phyloP scores from a whole-genome alignment of 2,797 vertebrate species.

The Catostomus latipinnis region DNA sequence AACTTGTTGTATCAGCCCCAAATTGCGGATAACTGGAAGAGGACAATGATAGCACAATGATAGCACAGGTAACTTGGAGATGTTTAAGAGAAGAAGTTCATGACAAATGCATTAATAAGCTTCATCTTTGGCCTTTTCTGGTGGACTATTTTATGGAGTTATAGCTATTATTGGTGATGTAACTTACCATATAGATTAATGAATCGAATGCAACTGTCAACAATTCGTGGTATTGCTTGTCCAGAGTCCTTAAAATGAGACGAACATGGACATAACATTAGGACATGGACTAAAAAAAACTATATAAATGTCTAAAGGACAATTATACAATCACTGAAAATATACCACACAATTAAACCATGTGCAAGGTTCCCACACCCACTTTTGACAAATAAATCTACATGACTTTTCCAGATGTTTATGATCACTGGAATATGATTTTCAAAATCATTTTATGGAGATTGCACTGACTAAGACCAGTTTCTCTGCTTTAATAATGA shows the following conservation, averaged over 20 bases:
- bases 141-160: neutral
- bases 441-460: too few relatives aligned
- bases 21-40: neutral
- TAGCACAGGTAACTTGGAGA: neutral
- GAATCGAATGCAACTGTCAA: conserved; percentile 97
- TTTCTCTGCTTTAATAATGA: too few relatives aligned
- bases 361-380: too few relatives aligned
- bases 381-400: too few relatives aligned
- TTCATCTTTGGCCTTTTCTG: neutral
- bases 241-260: conserved; percentile 86
- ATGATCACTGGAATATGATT: too few relatives aligned
- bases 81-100: conserved; percentile 14
- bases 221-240: conserved; percentile 93
- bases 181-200: conserved; percentile 96
- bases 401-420: too few relatives aligned
- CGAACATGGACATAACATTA: neutral
- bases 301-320: neutral
- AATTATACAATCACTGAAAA: neutral
- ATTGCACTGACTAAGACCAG: too few relatives aligned
- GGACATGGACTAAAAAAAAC: neutral
- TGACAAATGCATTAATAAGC: neutral
- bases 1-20: conserved; percentile 42
- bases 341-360: neutral
- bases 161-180: neutral
- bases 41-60: neutral